Conservation (phyloP, 2,797 vertebrate genomes). For the Menidia menidia region DNA sequence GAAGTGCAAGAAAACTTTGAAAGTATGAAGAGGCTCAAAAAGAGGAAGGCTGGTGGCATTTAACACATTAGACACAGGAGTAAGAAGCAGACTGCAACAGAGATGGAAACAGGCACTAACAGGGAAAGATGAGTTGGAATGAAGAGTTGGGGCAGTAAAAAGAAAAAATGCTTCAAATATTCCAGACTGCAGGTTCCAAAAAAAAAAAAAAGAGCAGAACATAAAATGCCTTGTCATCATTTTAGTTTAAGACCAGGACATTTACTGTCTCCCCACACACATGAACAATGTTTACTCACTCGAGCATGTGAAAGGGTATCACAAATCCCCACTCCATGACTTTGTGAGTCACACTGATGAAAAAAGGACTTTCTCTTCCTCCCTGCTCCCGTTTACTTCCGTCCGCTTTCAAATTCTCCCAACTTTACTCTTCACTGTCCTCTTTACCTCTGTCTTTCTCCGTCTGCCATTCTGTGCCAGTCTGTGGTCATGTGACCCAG, state of each 20-base stretch:
- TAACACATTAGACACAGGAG: background rate
- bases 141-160: background rate
- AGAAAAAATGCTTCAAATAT: background rate
- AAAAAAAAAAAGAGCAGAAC: too few species aligned
- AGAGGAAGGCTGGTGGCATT: background rate
- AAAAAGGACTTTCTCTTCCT: conserved; percentile 21
- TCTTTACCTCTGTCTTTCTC: conserved; percentile 19
- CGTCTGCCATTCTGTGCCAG: conserved; percentile 51
- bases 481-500: conserved; percentile 60
- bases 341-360: conserved; percentile 27
- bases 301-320: conserved; percentile 48
- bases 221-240: background rate
- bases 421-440: conserved; percentile 14
- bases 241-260: background rate
- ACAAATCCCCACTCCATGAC: conserved; percentile 61
- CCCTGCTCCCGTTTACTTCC: conserved; percentile 16
- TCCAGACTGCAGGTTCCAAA: too few species aligned
- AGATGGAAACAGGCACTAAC: background rate
- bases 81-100: background rate
- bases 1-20: background rate
- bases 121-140: background rate
- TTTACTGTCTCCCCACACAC: background rate
- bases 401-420: conserved; percentile 3
- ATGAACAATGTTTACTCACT: conserved; percentile 43
- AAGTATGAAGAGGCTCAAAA: background rate